phyloP scores from a whole-genome alignment of 2,797 vertebrate genomes.

The Tiaroga cobitis region DNA sequence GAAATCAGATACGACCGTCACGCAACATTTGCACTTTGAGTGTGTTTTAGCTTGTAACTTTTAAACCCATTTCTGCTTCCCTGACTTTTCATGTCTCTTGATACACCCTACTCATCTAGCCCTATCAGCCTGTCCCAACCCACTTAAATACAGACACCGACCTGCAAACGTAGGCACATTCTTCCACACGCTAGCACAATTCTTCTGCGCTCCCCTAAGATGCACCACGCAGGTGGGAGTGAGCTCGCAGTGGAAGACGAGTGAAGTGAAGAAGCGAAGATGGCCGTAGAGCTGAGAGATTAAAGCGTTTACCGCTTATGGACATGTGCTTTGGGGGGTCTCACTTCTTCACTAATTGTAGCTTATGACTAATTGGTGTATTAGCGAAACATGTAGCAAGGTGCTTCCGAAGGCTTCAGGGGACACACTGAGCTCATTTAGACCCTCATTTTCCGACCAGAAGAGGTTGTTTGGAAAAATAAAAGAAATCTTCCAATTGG shows the following conservation, averaged over 20 bases:
- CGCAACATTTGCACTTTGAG: conserved; percentile 78
- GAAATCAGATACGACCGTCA: conserved; percentile 48
- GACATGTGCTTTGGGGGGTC: conserved; percentile 55
- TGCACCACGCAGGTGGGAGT: conserved; percentile 77
- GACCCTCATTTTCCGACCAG: conserved; percentile 79
- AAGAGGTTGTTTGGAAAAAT: conserved; percentile 78
- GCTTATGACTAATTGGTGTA: conserved; percentile 86
- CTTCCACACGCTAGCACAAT: conserved; percentile 49
- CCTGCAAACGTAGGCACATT: conserved; percentile 81
- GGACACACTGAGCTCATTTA: conserved; percentile 83
- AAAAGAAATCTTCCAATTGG: conserved; percentile 82
- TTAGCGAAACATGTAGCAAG: conserved; percentile 83
- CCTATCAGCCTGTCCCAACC: conserved; percentile 76
- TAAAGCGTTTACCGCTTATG: conserved; percentile 71
- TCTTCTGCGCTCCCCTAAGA: conserved; percentile 71
- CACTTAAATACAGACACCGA: conserved; percentile 77
- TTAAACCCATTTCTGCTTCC: conserved; percentile 76
- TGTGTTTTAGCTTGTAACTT: conserved; percentile 75
- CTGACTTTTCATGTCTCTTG: conserved; percentile 74
- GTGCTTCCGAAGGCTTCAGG: conserved; percentile 77
- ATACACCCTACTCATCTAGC: conserved; percentile 71
- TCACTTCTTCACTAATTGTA: conserved; percentile 80
- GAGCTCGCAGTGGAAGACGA: conserved; percentile 66
- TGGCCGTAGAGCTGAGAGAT: conserved; percentile 77
- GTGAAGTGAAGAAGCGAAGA: conserved; percentile 77